Evolutionary conservation across 2,888 invertebrate genomes (phyloP).

Genomic region (Mallateleia sp.): DNA sequence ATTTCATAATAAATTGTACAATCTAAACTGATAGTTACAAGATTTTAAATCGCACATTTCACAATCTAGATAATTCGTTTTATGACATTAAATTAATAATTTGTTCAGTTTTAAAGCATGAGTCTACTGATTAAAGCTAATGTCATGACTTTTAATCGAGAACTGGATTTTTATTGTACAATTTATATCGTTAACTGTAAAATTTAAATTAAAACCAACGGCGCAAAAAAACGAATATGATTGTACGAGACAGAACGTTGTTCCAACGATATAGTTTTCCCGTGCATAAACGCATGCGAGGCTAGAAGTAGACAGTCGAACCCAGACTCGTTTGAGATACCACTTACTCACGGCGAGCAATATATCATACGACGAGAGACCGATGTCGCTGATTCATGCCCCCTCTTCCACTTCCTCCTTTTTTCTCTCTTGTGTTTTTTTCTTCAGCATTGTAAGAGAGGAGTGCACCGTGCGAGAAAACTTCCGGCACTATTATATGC

Average conservation of each 20-base stretch:
- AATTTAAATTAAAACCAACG: too few species aligned
- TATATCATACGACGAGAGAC: conserved; percentile 74
- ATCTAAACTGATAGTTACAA: too few species aligned
- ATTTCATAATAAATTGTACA: too few species aligned
- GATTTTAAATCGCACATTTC: too few species aligned
- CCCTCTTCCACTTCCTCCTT: conserved; percentile 35
- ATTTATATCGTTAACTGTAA: too few species aligned
- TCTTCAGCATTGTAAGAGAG: conserved; percentile 12
- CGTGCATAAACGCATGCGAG: conserved; percentile 2
- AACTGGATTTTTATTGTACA: too few species aligned
- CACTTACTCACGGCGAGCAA: conserved; percentile 74
- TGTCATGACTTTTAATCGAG: too few species aligned
- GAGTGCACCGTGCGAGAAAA: conserved; percentile 44
- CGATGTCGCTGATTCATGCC: conserved; percentile 77
- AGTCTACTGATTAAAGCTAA: too few species aligned
- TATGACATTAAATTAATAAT: too few species aligned
- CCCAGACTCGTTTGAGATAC: conserved; percentile 56
- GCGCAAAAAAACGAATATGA: too few species aligned
- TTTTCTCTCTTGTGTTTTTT: conserved; percentile 19
- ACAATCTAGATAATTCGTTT: too few species aligned
- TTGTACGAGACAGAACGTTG: background rate
- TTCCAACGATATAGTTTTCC: background rate
- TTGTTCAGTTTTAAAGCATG: too few species aligned
- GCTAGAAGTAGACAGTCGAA: conserved; percentile 60
- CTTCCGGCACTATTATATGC: conserved; percentile 70